Conservation (phyloP, 1,140 invertebrate species). For the Bombus turneri region DNA sequence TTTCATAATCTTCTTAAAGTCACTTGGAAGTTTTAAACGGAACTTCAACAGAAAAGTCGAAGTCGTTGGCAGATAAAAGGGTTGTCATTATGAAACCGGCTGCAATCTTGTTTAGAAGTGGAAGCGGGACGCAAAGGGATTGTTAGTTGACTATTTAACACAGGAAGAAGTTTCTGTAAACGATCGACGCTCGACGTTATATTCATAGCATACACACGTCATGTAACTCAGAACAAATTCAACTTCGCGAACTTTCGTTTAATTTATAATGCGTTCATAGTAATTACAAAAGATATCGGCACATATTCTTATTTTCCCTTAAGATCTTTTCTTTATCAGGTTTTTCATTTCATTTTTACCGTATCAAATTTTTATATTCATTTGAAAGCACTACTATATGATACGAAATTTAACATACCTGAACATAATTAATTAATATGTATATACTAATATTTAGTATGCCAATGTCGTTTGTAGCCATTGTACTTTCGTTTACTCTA, state of each 20-base stretch:
- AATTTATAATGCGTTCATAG: background rate
- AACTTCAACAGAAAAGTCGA: background rate
- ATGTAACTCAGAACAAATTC: background rate
- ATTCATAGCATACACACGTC: background rate
- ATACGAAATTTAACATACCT: no score
- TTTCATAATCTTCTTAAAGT: constrained; percentile 32
- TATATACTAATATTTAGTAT: no score
- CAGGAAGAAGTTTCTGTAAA: background rate
- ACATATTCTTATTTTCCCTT: no score
- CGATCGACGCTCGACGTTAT: background rate
- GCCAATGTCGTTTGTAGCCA: no score
- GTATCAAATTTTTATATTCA: no score
- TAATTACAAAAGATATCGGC: no score
- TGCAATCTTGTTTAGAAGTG: constrained; percentile 1
- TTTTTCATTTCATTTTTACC: no score
- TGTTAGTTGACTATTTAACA: background rate
- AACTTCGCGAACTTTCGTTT: background rate
- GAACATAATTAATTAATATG: no score
- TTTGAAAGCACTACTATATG: no score
- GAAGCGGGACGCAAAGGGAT: constrained; percentile 1
- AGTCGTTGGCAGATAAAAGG: background rate
- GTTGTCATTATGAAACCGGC: background rate
- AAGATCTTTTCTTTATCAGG: no score
- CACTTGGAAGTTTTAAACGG: background rate
- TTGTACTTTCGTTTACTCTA: background rate